Evolutionary conservation across 2,113 vertebrate genomes (phyloP).

Genomic region (Larimichthys crocea): DNA sequence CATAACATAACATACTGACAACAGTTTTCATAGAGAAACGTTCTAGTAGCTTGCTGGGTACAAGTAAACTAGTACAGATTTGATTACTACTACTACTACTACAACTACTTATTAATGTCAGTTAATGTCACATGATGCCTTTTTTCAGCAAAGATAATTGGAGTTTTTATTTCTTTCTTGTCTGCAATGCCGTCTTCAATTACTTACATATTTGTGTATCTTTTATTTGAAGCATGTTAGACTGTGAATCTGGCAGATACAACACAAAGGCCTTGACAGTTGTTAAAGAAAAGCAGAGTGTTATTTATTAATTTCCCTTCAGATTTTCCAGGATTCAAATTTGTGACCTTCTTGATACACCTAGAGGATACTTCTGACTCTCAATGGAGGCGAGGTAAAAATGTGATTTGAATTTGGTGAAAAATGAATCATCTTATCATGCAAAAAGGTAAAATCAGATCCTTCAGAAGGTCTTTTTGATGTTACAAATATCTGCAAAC

Average conservation of each 20-base stretch:
- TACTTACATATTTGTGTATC: neutral
- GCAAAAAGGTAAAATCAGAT: conserved; percentile 34
- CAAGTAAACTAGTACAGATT: neutral
- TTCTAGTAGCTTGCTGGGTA: neutral
- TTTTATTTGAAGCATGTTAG: conserved; percentile 8
- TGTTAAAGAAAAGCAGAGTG: conserved; percentile 21
- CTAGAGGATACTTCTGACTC: conserved; percentile 21
- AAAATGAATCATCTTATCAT: conserved; percentile 43
- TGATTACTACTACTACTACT: neutral
- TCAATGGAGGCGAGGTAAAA: conserved; percentile 15
- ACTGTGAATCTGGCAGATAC: conserved; percentile 16
- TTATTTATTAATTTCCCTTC: conserved; percentile 19
- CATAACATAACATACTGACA: neutral
- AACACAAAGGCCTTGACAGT: conserved; percentile 20
- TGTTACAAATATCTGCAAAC: conserved; percentile 49
- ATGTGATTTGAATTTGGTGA: conserved; percentile 34
- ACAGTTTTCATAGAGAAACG: neutral
- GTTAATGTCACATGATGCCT: neutral
- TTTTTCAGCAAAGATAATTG: neutral
- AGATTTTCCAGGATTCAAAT: conserved; percentile 32
- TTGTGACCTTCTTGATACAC: conserved; percentile 42
- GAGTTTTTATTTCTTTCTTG: conserved; percentile 5
- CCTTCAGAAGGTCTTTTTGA: conserved; percentile 37
- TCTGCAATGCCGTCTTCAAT: conserved; percentile 18
- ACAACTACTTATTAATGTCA: neutral